A percentile compares a stretch with the other conserved stretches of the same genome.
phyloP scores from a whole-genome alignment of 1,140 invertebrate species.

The Adelges cooleyi region DNA sequence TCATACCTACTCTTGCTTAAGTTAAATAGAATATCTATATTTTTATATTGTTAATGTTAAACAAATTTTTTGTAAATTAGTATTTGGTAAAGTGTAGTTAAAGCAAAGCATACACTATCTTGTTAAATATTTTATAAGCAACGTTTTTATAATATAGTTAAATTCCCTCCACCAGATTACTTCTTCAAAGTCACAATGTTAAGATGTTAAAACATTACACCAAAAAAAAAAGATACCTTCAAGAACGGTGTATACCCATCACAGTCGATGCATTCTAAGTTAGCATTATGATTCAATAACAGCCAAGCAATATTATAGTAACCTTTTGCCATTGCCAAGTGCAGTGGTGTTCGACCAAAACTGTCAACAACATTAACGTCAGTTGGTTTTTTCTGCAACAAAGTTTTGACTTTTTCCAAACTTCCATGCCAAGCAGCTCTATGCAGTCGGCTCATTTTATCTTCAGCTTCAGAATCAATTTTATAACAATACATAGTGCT shows the following conservation, averaged over 20 bases:
- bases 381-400: conserved; percentile 34
- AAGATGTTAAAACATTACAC: not conserved
- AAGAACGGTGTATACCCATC: conserved; percentile 37
- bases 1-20: no score
- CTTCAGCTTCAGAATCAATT: conserved; percentile 35
- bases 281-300: conserved; percentile 36
- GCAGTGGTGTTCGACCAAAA: conserved; percentile 35
- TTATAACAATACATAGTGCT: conserved; percentile 33
- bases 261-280: conserved; percentile 33
- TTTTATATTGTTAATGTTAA: no score
- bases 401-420: conserved; percentile 35
- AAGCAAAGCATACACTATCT: no score
- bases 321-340: conserved; percentile 36
- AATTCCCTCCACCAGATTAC: not conserved
- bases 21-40: no score
- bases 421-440: conserved; percentile 36
- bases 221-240: conserved; percentile 33
- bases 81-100: no score
- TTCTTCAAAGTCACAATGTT: conserved; percentile 25
- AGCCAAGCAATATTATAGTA: conserved; percentile 36
- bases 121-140: no score
- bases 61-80: no score
- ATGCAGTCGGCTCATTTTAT: conserved; percentile 36
- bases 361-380: conserved; percentile 35
- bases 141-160: no score